phyloP scores from a whole-genome alignment of 2,888 invertebrate species.

The Netelia virgata region DNA sequence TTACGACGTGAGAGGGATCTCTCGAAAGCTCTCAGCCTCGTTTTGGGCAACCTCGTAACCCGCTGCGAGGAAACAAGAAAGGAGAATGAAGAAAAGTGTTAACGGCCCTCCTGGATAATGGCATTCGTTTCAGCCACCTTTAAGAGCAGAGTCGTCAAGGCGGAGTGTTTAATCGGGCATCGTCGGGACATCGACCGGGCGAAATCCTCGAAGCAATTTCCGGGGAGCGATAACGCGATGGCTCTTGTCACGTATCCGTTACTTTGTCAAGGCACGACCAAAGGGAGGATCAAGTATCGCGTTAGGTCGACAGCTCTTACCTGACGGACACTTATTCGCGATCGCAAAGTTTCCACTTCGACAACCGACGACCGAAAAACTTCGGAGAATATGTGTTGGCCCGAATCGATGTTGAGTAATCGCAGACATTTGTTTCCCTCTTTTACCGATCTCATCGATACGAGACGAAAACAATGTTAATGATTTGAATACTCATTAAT shows the following conservation, averaged over 20 bases:
- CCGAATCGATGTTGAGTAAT: slow-evolving; percentile 8
- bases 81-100: slow-evolving; percentile 34
- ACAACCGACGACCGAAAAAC: slow-evolving; percentile 15
- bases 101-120: slow-evolving; percentile 38
- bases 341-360: slow-evolving; percentile 17
- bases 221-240: slow-evolving; percentile 18
- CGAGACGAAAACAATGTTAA: too few relatives aligned
- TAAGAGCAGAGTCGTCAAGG: slow-evolving; percentile 4
- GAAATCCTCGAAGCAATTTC: slow-evolving; percentile 54
- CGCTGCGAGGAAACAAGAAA: slow-evolving; percentile 3
- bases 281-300: slow-evolving; percentile 30
- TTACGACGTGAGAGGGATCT: slow-evolving; percentile 20
- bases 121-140: slow-evolving; percentile 47
- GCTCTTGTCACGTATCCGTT: slow-evolving; percentile 14
- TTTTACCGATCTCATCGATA: neutral
- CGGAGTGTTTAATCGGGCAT: neutral
- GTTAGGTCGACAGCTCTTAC: slow-evolving; percentile 33
- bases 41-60: slow-evolving; percentile 30
- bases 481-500: too few relatives aligned
- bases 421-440: neutral
- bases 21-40: slow-evolving; percentile 26
- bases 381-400: slow-evolving; percentile 34
- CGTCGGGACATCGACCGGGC: slow-evolving; percentile 10
- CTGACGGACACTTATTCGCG: slow-evolving; percentile 19
- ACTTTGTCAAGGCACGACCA: slow-evolving; percentile 30